phyloP scores from a whole-genome alignment of 2,888 invertebrate species.

The Heliconius ethilla region DNA sequence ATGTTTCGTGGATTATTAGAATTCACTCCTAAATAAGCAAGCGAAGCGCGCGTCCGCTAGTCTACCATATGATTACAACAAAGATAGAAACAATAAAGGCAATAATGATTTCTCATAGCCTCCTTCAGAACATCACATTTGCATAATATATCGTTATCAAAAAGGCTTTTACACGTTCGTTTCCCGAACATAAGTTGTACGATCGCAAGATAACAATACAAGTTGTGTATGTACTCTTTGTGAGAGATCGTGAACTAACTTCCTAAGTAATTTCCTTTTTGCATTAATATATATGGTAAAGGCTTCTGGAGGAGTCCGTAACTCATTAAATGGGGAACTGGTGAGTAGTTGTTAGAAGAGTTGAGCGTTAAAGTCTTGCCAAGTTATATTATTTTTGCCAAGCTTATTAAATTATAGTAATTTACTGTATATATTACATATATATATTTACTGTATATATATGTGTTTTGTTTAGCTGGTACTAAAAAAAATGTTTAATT shows the following conservation, averaged over 20 bases:
- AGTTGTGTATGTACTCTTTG: slow-evolving; percentile 37
- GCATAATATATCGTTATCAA: slow-evolving; percentile 36
- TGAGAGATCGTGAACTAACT: slow-evolving; percentile 40
- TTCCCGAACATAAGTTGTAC: slow-evolving; percentile 30
- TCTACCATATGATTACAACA: slow-evolving; percentile 1
- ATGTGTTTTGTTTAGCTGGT: too few species aligned
- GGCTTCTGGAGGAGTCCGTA: slow-evolving; percentile 38
- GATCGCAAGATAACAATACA: slow-evolving; percentile 36
- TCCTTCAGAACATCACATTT: slow-evolving; percentile 24
- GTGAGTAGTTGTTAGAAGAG: slow-evolving; percentile 29
- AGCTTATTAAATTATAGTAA: neutral
- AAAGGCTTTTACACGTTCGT: slow-evolving; percentile 30
- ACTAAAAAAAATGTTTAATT: too few species aligned
- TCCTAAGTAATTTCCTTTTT: slow-evolving; percentile 43
- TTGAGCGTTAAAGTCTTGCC: neutral
- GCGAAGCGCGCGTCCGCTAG: too few species aligned
- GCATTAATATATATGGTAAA: slow-evolving; percentile 37
- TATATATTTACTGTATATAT: too few species aligned
- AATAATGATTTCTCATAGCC: slow-evolving; percentile 24
- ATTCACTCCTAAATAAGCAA: too few species aligned
- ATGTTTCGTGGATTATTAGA: too few species aligned
- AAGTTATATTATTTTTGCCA: neutral
- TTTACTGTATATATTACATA: too few species aligned
- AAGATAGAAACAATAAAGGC: slow-evolving; percentile 12
- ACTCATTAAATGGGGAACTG: slow-evolving; percentile 43